Evolutionary conservation across 2,888 invertebrate species (phyloP).

Genomic region (Alcis repandata): DNA sequence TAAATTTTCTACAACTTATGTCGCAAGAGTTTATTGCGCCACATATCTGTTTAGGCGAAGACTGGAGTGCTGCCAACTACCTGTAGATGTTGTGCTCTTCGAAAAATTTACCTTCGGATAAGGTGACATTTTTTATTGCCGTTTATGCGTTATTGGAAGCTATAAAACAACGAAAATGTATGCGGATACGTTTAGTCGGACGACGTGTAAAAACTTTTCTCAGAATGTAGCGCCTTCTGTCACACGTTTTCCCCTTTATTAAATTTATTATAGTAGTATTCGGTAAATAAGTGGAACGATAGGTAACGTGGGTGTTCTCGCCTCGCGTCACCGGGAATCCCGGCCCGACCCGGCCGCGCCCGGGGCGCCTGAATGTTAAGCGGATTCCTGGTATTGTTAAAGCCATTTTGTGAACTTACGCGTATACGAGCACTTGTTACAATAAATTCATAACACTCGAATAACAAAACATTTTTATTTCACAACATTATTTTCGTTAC

Average conservation of each 20-base stretch:
- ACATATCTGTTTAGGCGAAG: conserved; percentile 72
- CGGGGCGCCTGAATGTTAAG: conserved; percentile 67
- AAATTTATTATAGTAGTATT: conserved; percentile 79
- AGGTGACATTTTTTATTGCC: conserved; percentile 59
- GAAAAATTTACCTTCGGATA: conserved; percentile 64
- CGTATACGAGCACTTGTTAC: conserved; percentile 48
- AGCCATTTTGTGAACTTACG: conserved; percentile 68
- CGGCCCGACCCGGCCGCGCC: conserved; percentile 51
- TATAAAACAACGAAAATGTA: conserved; percentile 57
- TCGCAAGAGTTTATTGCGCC: conserved; percentile 64
- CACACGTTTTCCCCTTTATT: conserved; percentile 76
- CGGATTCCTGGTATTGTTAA: conserved; percentile 72
- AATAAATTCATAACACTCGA: conserved; percentile 38
- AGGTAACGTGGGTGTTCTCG: conserved; percentile 62
- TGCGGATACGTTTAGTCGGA: conserved; percentile 49
- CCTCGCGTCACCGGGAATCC: conserved; percentile 73
- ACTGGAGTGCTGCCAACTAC: conserved; percentile 82
- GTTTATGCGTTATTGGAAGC: conserved; percentile 59
- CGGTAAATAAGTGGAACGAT: conserved; percentile 75
- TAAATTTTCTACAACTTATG: conserved; percentile 58
- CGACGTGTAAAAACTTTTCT: conserved; percentile 55
- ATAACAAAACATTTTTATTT: conserved; percentile 22
- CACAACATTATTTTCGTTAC: conserved; percentile 3
- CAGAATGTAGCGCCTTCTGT: conserved; percentile 61
- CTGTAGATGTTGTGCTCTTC: conserved; percentile 75